Evolutionary conservation across 2,797 vertebrate species (phyloP).

Genomic region (Urosaurus nigricauda): DNA sequence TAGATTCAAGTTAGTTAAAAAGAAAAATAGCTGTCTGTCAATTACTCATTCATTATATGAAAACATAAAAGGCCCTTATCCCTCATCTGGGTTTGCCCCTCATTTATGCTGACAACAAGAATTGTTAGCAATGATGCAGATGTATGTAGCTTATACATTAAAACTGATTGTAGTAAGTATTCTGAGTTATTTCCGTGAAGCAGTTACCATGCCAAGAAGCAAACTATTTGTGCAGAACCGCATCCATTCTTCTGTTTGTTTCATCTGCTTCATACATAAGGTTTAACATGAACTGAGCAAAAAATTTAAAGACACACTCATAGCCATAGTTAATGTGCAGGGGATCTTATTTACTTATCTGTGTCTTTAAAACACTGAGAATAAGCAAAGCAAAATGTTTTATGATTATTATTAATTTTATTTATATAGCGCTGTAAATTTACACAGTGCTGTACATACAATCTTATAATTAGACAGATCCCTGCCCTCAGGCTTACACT

Average conservation of each 20-base stretch:
- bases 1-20: neutral
- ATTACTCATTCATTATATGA: neutral
- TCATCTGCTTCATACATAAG: neutral
- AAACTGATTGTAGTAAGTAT: neutral
- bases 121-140: neutral
- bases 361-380: neutral
- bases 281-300: neutral
- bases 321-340: neutral
- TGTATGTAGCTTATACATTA: neutral
- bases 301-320: neutral
- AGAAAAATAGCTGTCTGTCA: neutral
- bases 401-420: too few relatives aligned
- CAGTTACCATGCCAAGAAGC: neutral
- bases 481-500: too few relatives aligned
- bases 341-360: neutral
- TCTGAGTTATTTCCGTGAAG: neutral
- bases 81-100: neutral
- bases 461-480: too few relatives aligned
- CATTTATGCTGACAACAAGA: neutral
- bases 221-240: neutral
- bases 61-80: neutral
- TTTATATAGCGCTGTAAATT: too few relatives aligned
- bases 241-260: neutral
- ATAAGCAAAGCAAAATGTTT: neutral
- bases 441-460: too few relatives aligned